These are phyloP conservation scores for Ailuropoda melanoleuca DNA, from an alignment of 2,113 vertebrate genomes.

Conservation along the genomic window DNA sequence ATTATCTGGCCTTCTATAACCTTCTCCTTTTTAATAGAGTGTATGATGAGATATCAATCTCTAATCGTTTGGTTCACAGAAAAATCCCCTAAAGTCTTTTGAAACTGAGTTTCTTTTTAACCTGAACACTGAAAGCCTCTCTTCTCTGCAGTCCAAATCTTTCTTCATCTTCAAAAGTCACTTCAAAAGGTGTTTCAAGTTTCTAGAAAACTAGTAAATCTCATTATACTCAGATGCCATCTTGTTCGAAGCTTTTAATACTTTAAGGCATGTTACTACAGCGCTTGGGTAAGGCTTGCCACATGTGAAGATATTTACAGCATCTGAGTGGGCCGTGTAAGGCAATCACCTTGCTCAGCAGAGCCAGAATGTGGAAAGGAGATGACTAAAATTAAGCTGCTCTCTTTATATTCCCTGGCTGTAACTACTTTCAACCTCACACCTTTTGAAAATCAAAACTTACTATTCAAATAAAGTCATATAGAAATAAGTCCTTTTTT, in stretches of 20 bases:
- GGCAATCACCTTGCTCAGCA: constrained; percentile 3
- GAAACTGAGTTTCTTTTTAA: constrained; percentile 19
- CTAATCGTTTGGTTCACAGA: constrained; percentile 45
- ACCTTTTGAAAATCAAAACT: constrained; percentile 44
- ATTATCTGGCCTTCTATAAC: background rate
- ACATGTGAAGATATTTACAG: constrained; percentile 53
- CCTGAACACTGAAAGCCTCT: background rate
- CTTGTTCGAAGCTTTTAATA: constrained; percentile 63
- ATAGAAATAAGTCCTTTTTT: background rate
- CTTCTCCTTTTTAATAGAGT: background rate
- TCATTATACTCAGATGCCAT: constrained; percentile 31
- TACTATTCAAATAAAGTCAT: constrained; percentile 14
- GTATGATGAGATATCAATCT: constrained; percentile 17
- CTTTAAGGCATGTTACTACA: constrained; percentile 47
- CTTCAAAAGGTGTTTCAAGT: constrained; percentile 59
- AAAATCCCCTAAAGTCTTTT: constrained; percentile 37
- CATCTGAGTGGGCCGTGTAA: background rate
- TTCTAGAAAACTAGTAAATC: constrained; percentile 42
- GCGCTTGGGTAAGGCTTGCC: background rate
- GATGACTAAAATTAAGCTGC: constrained; percentile 38
- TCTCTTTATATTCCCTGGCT: constrained; percentile 45
- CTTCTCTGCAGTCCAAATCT: constrained; percentile 31
- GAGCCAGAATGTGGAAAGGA: background rate
- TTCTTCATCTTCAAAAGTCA: constrained; percentile 48
- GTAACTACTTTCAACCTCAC: constrained; percentile 37